These are phyloP conservation scores for Montipora foliosa DNA, from an alignment of 64 coral and sea anemone genomes.

Conservation along the genomic window DNA sequence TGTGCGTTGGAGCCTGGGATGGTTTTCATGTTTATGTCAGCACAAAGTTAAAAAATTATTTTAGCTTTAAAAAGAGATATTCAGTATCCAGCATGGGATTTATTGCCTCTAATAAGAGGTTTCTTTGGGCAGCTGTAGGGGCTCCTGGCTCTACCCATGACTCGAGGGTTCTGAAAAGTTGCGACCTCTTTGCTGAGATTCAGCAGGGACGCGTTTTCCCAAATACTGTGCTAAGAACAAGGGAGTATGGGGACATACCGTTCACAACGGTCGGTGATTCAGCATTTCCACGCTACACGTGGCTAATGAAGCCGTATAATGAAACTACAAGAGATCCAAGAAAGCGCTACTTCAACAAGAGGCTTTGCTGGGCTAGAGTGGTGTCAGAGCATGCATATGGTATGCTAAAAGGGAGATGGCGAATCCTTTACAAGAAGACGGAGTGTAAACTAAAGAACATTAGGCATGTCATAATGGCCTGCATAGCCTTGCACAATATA, in stretches of 20 bases:
- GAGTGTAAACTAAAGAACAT: constrained; percentile 54
- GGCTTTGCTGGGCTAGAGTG: constrained; percentile 61
- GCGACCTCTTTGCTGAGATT: constrained; percentile 1
- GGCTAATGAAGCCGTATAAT: constrained; percentile 44
- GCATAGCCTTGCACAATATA: constrained; percentile 62
- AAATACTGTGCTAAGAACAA: constrained; percentile 16
- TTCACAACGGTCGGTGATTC: constrained; percentile 42
- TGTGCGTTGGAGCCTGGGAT: constrained; percentile 38
- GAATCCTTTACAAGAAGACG: constrained; percentile 72
- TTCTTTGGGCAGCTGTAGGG: constrained; percentile 44
- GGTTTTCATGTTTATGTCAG: constrained; percentile 2
- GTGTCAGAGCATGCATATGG: constrained; percentile 84
- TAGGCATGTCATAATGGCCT: constrained; percentile 58
- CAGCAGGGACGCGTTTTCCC: constrained; percentile 32
- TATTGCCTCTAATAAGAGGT: constrained; percentile 45
- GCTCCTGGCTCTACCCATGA: constrained; percentile 42
- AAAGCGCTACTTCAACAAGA: constrained; percentile 64
- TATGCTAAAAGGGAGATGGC: constrained; percentile 70
- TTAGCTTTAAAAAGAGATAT: constrained; percentile 54
- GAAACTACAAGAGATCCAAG: constrained; percentile 56
- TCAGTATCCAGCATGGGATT: constrained; percentile 47
- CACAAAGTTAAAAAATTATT: not conserved
- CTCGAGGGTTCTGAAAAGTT: constrained; percentile 21
- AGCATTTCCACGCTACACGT: constrained; percentile 47
- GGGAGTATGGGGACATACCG: constrained; percentile 36